phyloP scores from a whole-genome alignment of 2,797 vertebrate genomes.

The Tokudaia tokunoshimensis region DNA sequence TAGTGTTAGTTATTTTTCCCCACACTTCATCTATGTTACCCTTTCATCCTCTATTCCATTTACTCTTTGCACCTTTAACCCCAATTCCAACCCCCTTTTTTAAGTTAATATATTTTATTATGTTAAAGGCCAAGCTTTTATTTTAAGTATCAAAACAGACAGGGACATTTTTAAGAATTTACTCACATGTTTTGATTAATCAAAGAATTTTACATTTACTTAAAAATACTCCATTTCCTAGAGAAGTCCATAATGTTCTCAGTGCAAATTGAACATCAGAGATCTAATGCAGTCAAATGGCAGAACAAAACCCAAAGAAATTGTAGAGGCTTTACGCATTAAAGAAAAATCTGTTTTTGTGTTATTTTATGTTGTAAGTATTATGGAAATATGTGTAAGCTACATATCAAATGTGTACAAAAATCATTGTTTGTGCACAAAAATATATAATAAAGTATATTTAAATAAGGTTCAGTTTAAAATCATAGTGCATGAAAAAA shows the following conservation, averaged over 20 bases:
- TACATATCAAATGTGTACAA: constrained; percentile 64
- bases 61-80: not conserved
- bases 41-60: not conserved
- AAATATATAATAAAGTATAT: constrained; percentile 66
- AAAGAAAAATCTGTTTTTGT: constrained; percentile 75
- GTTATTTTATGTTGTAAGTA: constrained; percentile 64
- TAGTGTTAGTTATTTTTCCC: not conserved
- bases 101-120: constrained; percentile 81
- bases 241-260: constrained; percentile 86
- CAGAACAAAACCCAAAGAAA: constrained; percentile 83
- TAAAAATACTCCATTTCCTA: constrained; percentile 84
- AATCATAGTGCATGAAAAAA: constrained; percentile 71
- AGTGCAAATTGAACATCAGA: constrained; percentile 83
- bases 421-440: constrained; percentile 75
- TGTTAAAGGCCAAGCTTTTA: constrained; percentile 73
- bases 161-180: constrained; percentile 75
- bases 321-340: constrained; percentile 76
- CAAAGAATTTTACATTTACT: constrained; percentile 85
- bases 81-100: not conserved
- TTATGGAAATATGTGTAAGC: constrained; percentile 77
- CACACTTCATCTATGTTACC: not conserved
- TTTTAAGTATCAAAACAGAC: constrained; percentile 81
- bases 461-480: constrained; percentile 75
- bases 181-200: constrained; percentile 89
- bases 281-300: constrained; percentile 83